Base-by-base conservation (phyloP, 2,113 vertebrate species). In the Ochotona princeps region DNA sequence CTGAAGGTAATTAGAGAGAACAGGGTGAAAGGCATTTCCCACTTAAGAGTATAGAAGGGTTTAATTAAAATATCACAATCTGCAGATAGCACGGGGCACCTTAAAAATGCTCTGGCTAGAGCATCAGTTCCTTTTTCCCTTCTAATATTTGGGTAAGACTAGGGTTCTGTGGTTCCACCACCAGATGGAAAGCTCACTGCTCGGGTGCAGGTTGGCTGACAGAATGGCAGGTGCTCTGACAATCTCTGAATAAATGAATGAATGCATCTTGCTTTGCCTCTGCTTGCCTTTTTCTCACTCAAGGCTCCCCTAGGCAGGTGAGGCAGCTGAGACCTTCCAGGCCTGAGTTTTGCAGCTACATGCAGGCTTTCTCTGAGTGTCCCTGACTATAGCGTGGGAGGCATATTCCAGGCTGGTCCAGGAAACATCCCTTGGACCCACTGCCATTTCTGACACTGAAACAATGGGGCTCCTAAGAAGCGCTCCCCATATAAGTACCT, bases 61-160 rank as follows among this genome's bases (percentile, higher is more conserved):
- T 97, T 97, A 97, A 97, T 97, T 97, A 97, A 97, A 97, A 93
- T 72, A 97, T 96, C 97, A 97, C 89, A 97, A 96, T 96, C 89
- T 94, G 86, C 47, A 96, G 93, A 90, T 95, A 96, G 94, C 97
- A 94, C 85, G 21, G 28, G 70, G 49, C 44, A 79, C 84, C 65
- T 96, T 60, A 80, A 89, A 81, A 76, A 66, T 83, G 51, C 82
- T 90, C 6, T 12, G 25, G 72, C 44, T 44, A 82, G 51, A 90
- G 65, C 32, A 44, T 60, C 14, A 76, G 65, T 20, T 73, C 20
- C 69, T 70, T 89, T 89, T 79, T 9, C 7, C 17, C 69, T 60
- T 44, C 61, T 75, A 69, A 69, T 94, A 67, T 65, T 54, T 74
- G 63, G 28, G 8, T 18, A 51, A 92, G 83, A 54, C 80, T 54